Evolutionary conservation across 2,113 vertebrate genomes (phyloP), one percentile per base, ranked within the genome.

Genomic region (Thamnaconus septentrionalis): DNA sequence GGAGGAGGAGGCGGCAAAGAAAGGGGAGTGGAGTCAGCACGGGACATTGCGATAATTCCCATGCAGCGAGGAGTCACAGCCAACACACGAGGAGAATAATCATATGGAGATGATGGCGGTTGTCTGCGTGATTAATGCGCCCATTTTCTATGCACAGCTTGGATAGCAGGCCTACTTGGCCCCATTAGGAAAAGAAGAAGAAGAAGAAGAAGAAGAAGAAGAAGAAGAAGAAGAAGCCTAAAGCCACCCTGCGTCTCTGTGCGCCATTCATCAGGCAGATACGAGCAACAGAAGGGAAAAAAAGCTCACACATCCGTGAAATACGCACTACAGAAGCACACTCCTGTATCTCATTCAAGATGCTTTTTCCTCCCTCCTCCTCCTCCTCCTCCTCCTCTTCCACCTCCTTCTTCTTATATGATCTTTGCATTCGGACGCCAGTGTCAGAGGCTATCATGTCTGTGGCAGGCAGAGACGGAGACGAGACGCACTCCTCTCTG

Each of bases 41-140:
- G 18, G 18, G 73, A 76, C 83, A 80, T 84, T 68, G 77, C 74
- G 67, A 76, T 88, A 71, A 81, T 75, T 81, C 77, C 76, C 59
- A 74, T 59, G 65, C 69, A 75, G 74, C 51, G 71, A 81, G 74
- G 82, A 31, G 18, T 31, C 18, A 31, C 64, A 41, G 79, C 64
- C 76, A 71, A 66, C 70, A 82, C 70, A 82, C 54, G 64, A 85
- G 78, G 59, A 71, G 78, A 78, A 82, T 87, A 82, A 89, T 89
- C 86, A 84, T 87, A 84, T 84, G 86, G 82, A 81, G 82, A 88
- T 89, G 83, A 89, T 86, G 78, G 69, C 72, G 69, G 81, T 31
- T 72, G 73, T 69, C 73, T 73, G 71, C 72, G 82, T 88, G 89
- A 89, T 90, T 89, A 87, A 90, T 89, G 85, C 82, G 72, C 63